Evolutionary conservation across 2,797 vertebrate species (phyloP).

Genomic region (Meda fulgida): DNA sequence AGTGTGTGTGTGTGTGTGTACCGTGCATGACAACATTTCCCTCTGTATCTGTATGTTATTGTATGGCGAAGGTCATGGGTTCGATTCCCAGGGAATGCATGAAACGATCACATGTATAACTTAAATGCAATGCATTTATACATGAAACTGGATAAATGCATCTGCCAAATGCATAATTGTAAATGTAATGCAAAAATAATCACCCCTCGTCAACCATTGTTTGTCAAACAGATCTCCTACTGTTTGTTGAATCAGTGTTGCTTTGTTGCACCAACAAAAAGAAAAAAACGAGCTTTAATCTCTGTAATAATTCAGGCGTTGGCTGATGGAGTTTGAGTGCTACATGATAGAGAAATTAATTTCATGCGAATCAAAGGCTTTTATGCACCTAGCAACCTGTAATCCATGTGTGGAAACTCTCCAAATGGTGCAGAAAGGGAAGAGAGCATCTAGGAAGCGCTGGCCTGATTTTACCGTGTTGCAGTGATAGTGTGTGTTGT

Average conservation of each 20-base stretch:
- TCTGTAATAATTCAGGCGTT: background rate
- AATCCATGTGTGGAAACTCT: background rate
- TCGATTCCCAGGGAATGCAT: background rate
- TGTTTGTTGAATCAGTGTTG: background rate
- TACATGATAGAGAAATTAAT: background rate
- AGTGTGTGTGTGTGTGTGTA: background rate
- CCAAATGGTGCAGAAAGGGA: background rate
- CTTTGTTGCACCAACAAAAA: background rate
- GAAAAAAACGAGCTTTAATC: background rate
- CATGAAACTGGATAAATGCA: background rate
- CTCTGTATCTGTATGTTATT: background rate
- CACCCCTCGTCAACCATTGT: background rate
- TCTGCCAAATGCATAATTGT: background rate
- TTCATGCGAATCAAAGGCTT: background rate
- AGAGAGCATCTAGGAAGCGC: background rate
- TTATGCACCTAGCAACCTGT: constrained; percentile 12
- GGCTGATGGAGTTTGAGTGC: constrained; percentile 1
- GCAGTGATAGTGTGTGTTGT: background rate
- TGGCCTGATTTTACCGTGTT: background rate
- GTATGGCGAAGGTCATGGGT: background rate
- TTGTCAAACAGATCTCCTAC: background rate
- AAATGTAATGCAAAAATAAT: background rate
- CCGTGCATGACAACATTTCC: background rate
- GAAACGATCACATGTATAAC: background rate
- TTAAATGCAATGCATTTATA: background rate